Conservation (phyloP, 2,113 vertebrate genomes). For the Tenrec ecaudatus region DNA sequence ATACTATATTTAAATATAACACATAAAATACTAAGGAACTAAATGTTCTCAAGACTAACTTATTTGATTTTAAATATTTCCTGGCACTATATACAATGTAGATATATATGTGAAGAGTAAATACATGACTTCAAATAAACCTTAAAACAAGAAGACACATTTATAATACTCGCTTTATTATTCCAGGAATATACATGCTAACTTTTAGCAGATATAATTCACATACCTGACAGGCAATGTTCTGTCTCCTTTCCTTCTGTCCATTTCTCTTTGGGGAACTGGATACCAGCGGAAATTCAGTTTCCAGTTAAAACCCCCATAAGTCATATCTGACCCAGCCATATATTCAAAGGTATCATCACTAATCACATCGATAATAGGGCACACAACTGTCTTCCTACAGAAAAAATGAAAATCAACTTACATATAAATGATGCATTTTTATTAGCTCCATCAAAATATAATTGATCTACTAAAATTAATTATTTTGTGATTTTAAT, state of each 20-base stretch:
- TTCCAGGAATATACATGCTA: neutral
- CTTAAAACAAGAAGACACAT: neutral
- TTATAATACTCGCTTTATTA: neutral
- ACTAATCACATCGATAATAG: constrained; percentile 99
- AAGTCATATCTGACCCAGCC: constrained; percentile 99
- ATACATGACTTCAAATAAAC: neutral
- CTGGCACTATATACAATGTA: neutral
- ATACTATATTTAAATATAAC: neutral
- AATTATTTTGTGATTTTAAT: constrained; percentile 42
- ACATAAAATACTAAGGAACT: neutral
- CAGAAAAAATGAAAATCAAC: constrained; percentile 59
- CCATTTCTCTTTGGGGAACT: constrained; percentile 98
- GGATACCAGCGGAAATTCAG: constrained; percentile 99
- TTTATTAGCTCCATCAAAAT: neutral
- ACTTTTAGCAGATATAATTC: neutral
- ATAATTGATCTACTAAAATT: neutral
- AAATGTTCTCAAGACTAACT: neutral
- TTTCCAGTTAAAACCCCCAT: constrained; percentile 99
- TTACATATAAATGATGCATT: neutral
- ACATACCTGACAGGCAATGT: constrained; percentile 95
- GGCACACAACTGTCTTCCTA: constrained; percentile 97
- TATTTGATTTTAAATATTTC: neutral
- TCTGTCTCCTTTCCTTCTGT: constrained; percentile 97
- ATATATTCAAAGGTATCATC: constrained; percentile 99
- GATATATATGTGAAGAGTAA: neutral